These are phyloP conservation scores for Diadophis punctatus DNA, from an alignment of 2,113 vertebrate genomes.

Conservation along the genomic window DNA sequence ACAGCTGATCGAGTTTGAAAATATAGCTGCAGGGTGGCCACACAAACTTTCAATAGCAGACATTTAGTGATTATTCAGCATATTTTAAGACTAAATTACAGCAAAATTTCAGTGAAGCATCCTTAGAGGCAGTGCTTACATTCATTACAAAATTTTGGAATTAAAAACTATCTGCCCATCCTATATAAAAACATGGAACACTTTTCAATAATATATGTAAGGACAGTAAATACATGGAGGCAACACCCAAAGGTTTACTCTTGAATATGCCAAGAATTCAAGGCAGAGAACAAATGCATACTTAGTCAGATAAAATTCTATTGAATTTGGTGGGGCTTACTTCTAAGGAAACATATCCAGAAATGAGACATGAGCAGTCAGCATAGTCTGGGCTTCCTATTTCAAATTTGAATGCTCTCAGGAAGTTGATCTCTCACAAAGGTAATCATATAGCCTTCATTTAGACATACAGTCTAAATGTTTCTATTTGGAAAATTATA, in stretches of 20 bases:
- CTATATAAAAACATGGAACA: conserved; percentile 29
- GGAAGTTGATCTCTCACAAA: not conserved
- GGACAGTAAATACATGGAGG: not conserved
- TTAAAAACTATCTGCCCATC: conserved; percentile 5
- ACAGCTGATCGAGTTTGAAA: conserved; percentile 34
- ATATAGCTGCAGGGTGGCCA: conserved; percentile 21
- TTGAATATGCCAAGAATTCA: not conserved
- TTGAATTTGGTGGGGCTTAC: not conserved
- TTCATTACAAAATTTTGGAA: conserved; percentile 32
- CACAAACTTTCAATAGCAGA: conserved; percentile 5
- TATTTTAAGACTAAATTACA: conserved; percentile 19
- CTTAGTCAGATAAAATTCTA: not conserved
- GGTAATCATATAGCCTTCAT: not conserved
- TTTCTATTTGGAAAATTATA: not conserved
- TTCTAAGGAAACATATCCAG: not conserved
- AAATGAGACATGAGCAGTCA: not conserved
- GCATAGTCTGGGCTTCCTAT: not conserved
- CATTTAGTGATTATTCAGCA: conserved; percentile 19
- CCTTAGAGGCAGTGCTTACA: not conserved
- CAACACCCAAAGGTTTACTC: not conserved
- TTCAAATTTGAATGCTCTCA: not conserved
- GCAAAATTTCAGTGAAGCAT: conserved; percentile 24
- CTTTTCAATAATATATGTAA: not conserved
- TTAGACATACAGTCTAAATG: not conserved
- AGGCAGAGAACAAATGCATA: not conserved